These are phyloP conservation scores for Aricia artaxerxes DNA, from an alignment of 2,888 invertebrate genomes.

Conservation along the genomic window DNA sequence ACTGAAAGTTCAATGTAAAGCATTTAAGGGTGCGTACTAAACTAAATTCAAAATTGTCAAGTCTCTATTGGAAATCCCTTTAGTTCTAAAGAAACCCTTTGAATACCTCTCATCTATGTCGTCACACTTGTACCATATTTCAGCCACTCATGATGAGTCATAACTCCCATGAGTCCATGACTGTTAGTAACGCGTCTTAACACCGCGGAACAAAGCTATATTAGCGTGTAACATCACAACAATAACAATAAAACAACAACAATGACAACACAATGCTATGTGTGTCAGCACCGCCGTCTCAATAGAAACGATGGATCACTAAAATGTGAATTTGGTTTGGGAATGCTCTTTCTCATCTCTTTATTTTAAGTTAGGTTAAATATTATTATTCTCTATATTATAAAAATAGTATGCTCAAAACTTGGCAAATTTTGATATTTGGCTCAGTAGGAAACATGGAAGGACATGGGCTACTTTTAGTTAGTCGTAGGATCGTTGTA, in stretches of 20 bases:
- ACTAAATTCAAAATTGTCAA: too few species aligned
- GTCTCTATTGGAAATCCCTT: too few species aligned
- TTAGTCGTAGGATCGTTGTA: too few species aligned
- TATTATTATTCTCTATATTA: too few species aligned
- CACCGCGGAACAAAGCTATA: background rate
- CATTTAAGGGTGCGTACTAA: too few species aligned
- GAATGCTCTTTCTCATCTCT: too few species aligned
- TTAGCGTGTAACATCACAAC: constrained; percentile 1
- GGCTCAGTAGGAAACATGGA: too few species aligned
- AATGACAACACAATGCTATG: background rate
- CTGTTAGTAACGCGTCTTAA: background rate
- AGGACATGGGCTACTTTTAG: too few species aligned
- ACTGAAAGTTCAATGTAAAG: too few species aligned
- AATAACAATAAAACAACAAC: background rate
- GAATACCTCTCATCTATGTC: background rate
- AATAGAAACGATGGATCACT: background rate
- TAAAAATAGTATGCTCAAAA: too few species aligned
- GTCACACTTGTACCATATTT: background rate
- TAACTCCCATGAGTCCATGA: background rate
- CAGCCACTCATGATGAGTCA: background rate
- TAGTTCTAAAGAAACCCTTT: background rate
- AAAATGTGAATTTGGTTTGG: background rate
- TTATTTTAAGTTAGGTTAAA: too few species aligned
- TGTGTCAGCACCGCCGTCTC: background rate
- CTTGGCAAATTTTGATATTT: too few species aligned